Conservation (phyloP, 2,797 vertebrate genomes). For the Coendou prehensilis region DNA sequence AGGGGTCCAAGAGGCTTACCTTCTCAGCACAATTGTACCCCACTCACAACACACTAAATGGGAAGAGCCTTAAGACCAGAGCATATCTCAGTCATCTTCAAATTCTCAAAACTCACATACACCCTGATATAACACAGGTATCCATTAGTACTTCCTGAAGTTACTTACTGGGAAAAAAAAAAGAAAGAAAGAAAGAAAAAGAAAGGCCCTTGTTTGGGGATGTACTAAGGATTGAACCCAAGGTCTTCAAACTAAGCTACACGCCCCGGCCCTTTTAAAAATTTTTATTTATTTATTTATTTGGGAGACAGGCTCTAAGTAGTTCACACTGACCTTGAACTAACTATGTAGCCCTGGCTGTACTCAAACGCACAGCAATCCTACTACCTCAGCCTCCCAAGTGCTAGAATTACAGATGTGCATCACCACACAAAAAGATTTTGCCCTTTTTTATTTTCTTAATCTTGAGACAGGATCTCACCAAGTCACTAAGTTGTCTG, state of each 20-base stretch:
- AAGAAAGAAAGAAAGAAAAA: not conserved
- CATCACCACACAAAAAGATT: not conserved
- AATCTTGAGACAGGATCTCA: not conserved
- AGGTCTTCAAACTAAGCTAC: not conserved
- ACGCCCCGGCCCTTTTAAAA: not conserved
- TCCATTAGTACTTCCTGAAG: conserved; percentile 5
- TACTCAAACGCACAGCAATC: not conserved
- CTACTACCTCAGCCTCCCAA: not conserved
- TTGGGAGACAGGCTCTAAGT: not conserved
- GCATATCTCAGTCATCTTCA: not conserved
- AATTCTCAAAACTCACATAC: not conserved
- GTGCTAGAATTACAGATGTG: not conserved
- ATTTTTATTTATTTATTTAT: too few species aligned
- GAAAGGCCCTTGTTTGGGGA: not conserved
- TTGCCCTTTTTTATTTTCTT: not conserved
- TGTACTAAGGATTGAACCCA: not conserved
- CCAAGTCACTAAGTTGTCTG: not conserved
- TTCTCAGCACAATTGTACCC: not conserved
- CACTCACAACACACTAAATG: not conserved
- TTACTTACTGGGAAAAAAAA: conserved; percentile 16
- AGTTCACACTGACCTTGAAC: not conserved
- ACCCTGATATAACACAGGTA: not conserved
- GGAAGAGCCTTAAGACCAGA: not conserved
- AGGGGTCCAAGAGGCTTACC: not conserved
- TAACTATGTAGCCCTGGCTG: not conserved